phyloP scores from a whole-genome alignment of 2,113 vertebrate genomes.

The Crotalus helleri region DNA sequence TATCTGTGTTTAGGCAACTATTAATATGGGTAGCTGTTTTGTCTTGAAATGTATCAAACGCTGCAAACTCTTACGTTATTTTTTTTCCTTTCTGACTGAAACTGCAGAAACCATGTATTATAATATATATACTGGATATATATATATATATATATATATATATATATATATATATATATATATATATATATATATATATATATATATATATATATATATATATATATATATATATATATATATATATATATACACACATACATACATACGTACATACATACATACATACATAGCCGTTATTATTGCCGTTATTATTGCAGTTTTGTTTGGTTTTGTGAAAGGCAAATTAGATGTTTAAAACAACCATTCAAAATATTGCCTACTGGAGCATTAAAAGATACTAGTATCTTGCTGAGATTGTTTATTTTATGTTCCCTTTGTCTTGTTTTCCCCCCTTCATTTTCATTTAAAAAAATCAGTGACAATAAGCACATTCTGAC shows the following conservation, averaged over 20 bases:
- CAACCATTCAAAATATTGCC: conserved; percentile 61
- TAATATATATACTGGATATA: neutral
- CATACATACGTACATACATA: too few relatives aligned
- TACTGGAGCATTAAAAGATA: conserved; percentile 42
- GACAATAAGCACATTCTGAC: conserved; percentile 64
- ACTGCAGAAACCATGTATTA: neutral
- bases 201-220: too few relatives aligned
- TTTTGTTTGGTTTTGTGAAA: neutral
- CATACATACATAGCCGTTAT: neutral
- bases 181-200: too few relatives aligned
- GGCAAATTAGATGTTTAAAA: conserved; percentile 55
- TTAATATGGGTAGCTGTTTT: neutral
- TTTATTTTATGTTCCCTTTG: conserved; percentile 54
- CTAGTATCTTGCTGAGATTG: conserved; percentile 24
- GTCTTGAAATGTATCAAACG: neutral
- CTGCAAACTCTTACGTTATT: neutral
- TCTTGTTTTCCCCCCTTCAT: conserved; percentile 41
- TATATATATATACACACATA: too few relatives aligned
- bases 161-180: too few relatives aligned
- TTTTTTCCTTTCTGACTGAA: neutral
- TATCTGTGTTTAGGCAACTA: neutral
- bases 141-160: too few relatives aligned
- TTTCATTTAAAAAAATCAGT: conserved; percentile 59
- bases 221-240: too few relatives aligned
- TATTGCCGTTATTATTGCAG: neutral